phyloP scores from a whole-genome alignment of 2,113 vertebrate genomes.

The Rhea americana region DNA sequence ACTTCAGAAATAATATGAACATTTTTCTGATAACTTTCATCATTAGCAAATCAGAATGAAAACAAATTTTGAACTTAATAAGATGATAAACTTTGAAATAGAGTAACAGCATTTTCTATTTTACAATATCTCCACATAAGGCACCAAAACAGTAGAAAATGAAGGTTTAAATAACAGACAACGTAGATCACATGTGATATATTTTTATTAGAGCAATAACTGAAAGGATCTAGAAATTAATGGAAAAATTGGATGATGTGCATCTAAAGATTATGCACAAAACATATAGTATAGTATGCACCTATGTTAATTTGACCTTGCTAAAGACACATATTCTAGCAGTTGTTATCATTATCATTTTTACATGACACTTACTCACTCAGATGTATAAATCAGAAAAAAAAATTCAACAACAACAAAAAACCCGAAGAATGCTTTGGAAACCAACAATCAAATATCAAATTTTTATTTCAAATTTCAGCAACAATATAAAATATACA shows the following conservation, averaged over 20 bases:
- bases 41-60: not conserved
- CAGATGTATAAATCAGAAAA: not conserved
- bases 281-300: not conserved
- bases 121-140: not conserved
- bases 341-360: not conserved
- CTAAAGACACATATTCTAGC: not conserved
- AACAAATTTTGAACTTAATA: not conserved
- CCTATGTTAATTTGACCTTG: not conserved
- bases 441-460: not conserved
- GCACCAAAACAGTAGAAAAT: slow-evolving; percentile 1
- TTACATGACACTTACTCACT: not conserved
- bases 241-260: slow-evolving; percentile 14
- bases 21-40: not conserved
- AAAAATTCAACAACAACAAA: not conserved
- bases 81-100: not conserved
- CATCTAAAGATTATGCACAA: slow-evolving; percentile 1
- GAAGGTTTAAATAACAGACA: slow-evolving; percentile 33
- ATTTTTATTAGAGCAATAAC: not conserved
- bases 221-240: slow-evolving; percentile 41
- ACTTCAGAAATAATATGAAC: not conserved
- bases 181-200: slow-evolving; percentile 20
- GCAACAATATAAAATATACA: not conserved
- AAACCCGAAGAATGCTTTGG: not conserved
- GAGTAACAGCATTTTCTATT: not conserved
- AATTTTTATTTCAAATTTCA: not conserved